These are phyloP conservation scores for Meganola albula DNA, from an alignment of 2,888 invertebrate genomes.

Conservation along the genomic window DNA sequence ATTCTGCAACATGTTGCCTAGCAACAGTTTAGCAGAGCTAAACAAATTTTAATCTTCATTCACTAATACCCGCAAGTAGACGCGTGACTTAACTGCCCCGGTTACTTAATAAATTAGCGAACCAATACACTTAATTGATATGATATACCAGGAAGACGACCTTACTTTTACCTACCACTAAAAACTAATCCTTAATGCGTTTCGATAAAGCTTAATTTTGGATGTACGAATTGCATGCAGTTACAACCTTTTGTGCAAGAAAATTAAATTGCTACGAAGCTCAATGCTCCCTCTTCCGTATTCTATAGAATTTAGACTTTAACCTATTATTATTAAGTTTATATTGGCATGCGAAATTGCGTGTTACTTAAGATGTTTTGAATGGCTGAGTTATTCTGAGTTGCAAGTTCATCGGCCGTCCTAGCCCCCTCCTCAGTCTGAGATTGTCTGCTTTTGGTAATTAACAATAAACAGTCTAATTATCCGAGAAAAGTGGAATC, in stretches of 20 bases:
- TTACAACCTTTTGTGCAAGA: conserved; percentile 40
- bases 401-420: conserved; percentile 70
- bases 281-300: conserved; percentile 67
- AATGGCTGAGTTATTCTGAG: conserved; percentile 28
- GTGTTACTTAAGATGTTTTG: no score
- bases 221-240: conserved; percentile 7
- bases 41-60: no score
- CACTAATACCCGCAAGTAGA: no score
- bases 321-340: conserved; percentile 26
- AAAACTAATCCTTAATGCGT: conserved; percentile 21
- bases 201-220: conserved; percentile 26
- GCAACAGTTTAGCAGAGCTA: no score
- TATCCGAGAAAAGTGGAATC: conserved; percentile 23
- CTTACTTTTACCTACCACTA: conserved; percentile 31
- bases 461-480: conserved; percentile 56
- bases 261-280: conserved; percentile 64
- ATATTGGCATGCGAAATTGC: conserved; percentile 29
- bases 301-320: conserved; percentile 34
- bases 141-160: conserved; percentile 68
- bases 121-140: conserved; percentile 66
- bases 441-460: conserved; percentile 60
- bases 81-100: conserved; percentile 55
- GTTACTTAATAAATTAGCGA: conserved; percentile 68
- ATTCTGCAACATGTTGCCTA: no score
- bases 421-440: conserved; percentile 50